Percentiles rank a stretch among this genome's conserved stretches.
Evolutionary conservation across 1,140 invertebrate genomes (phyloP).

Genomic region (Calliphora vicina): DNA sequence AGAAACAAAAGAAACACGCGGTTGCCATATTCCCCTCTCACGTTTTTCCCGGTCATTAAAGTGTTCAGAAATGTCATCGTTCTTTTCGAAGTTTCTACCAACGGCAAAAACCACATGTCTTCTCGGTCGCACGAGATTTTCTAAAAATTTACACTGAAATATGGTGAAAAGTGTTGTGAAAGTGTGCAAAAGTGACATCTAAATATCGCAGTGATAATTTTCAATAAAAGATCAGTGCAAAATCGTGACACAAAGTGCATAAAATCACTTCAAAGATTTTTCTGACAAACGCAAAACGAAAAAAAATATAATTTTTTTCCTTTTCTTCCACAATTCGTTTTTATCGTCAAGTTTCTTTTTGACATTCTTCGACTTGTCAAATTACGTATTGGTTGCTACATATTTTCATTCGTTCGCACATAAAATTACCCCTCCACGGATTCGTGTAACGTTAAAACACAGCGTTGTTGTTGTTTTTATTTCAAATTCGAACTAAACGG

Average conservation of each 20-base stretch:
- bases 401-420: slow-evolving; percentile 22
- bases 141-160: slow-evolving; percentile 53
- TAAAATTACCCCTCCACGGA: slow-evolving; percentile 18
- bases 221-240: slow-evolving; percentile 51
- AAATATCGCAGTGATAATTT: slow-evolving; percentile 44
- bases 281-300: slow-evolving; percentile 37
- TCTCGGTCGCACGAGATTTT: slow-evolving; percentile 59
- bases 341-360: slow-evolving; percentile 12
- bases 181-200: slow-evolving; percentile 50
- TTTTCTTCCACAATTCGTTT: slow-evolving; percentile 31
- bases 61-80: slow-evolving; percentile 38
- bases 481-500: not conserved
- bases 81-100: slow-evolving; percentile 56
- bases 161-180: slow-evolving; percentile 58
- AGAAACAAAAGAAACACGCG: slow-evolving; percentile 25
- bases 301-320: slow-evolving; percentile 33
- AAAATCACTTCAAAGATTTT: slow-evolving; percentile 35
- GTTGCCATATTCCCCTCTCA: slow-evolving; percentile 18
- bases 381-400: slow-evolving; percentile 28
- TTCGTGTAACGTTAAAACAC: slow-evolving; percentile 5
- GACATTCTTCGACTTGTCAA: slow-evolving; percentile 38
- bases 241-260: slow-evolving; percentile 45
- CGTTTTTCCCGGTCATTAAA: not conserved
- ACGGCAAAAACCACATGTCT: slow-evolving; percentile 62
- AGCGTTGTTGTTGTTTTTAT: not conserved